phyloP scores from a whole-genome alignment of 2,113 vertebrate species.

The Nettapus auritus region DNA sequence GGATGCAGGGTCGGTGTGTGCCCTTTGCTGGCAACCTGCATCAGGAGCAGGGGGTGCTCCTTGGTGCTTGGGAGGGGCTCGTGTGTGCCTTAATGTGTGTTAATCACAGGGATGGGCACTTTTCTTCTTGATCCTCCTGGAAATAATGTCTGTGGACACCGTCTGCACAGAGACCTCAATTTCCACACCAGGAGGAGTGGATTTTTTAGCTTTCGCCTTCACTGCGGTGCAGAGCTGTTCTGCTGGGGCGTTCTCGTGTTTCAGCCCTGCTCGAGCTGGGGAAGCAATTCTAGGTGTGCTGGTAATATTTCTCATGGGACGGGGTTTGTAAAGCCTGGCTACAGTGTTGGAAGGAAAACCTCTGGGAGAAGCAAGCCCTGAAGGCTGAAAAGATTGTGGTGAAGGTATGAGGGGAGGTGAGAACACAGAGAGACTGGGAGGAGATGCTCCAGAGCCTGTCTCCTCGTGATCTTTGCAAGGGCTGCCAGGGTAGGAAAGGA shows the following conservation, averaged over 20 bases:
- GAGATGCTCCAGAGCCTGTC: not conserved
- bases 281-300: not conserved
- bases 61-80: not conserved
- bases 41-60: not conserved
- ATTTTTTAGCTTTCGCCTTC: not conserved
- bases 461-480: too few relatives aligned
- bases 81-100: not conserved
- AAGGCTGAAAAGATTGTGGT: not conserved
- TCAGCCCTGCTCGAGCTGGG: not conserved
- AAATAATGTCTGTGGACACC: not conserved
- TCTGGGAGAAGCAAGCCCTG: not conserved
- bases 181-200: not conserved
- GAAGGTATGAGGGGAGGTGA: not conserved
- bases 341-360: not conserved
- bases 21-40: not conserved
- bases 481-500: not conserved
- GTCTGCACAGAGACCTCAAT: not conserved
- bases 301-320: not conserved
- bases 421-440: not conserved
- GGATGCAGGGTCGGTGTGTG: rapidly evolving
- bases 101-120: not conserved
- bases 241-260: not conserved
- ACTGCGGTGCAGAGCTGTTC: not conserved
- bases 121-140: not conserved
- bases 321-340: not conserved